Evolutionary conservation across 2,888 invertebrate genomes (phyloP).

Genomic region (Drosophila rellima): DNA sequence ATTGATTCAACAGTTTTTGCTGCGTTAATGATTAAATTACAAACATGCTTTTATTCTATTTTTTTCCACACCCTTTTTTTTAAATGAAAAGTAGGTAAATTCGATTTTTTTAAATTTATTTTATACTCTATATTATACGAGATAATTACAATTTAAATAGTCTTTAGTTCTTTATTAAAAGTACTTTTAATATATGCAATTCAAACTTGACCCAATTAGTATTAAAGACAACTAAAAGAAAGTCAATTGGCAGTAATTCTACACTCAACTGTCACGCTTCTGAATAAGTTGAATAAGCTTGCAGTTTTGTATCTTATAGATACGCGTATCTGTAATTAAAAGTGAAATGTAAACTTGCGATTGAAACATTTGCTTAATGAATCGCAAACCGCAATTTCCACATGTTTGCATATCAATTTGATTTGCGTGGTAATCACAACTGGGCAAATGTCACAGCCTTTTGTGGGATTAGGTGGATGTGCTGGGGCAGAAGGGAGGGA

Average conservation of each 20-base stretch:
- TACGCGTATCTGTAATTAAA: constrained; percentile 15
- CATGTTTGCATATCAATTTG: constrained; percentile 44
- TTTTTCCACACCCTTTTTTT: too few species aligned
- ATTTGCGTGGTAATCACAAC: constrained; percentile 19
- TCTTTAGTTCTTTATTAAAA: background rate
- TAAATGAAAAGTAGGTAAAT: too few species aligned
- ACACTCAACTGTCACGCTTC: constrained; percentile 25
- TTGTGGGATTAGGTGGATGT: too few species aligned
- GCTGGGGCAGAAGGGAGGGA: background rate
- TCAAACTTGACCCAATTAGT: background rate
- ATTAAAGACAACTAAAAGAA: background rate
- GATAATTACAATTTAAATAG: background rate
- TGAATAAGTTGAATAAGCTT: constrained; percentile 42
- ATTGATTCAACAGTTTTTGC: too few species aligned
- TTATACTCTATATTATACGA: too few species aligned
- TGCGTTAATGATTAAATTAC: too few species aligned
- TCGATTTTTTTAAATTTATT: too few species aligned
- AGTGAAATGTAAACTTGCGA: constrained; percentile 6
- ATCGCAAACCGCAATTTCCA: constrained; percentile 18
- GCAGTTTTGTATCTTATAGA: constrained; percentile 15
- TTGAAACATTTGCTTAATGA: constrained; percentile 30
- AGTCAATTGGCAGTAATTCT: background rate
- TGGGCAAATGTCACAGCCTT: constrained; percentile 5
- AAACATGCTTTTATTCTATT: too few species aligned
- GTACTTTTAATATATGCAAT: background rate